phyloP scores from a whole-genome alignment of 2,888 invertebrate species.

The Scaptomyza parva region DNA sequence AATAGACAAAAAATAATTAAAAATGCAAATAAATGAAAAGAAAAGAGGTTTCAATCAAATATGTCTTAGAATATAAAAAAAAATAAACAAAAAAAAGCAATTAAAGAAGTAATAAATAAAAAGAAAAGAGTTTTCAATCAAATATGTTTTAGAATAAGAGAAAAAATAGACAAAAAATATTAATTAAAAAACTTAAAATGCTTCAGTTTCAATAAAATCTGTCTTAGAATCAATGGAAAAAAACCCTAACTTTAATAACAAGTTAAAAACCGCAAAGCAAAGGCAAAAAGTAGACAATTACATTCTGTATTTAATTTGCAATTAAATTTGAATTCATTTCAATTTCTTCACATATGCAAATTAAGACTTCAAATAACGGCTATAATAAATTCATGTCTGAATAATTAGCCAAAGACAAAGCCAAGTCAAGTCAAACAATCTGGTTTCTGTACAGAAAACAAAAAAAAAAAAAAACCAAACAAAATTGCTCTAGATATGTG shows the following conservation, averaged over 20 bases:
- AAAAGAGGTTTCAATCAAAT: too few species aligned
- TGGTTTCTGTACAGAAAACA: neutral
- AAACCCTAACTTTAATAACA: too few species aligned
- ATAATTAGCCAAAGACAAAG: conserved; percentile 48
- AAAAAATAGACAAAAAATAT: neutral
- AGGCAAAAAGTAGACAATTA: neutral
- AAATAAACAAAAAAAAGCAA: too few species aligned
- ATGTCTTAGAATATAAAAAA: too few species aligned
- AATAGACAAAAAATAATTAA: too few species aligned
- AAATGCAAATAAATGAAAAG: too few species aligned
- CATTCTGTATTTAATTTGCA: neutral
- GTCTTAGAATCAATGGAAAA: too few species aligned
- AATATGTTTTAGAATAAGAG: too few species aligned
- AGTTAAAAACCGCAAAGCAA: too few species aligned
- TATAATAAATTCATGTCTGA: conserved; percentile 25
- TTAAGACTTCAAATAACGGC: conserved; percentile 15
- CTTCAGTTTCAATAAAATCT: too few species aligned
- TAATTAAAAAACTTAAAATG: neutral
- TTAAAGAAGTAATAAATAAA: too few species aligned
- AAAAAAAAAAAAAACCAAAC: neutral
- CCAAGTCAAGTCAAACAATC: conserved; percentile 28
- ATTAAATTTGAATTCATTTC: neutral
- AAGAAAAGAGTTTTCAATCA: too few species aligned
- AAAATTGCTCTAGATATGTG: conserved; percentile 25
- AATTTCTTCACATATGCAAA: conserved; percentile 21